Base-by-base conservation (phyloP, 2,888 invertebrate species). In the Tetrapedia diversipes region DNA sequence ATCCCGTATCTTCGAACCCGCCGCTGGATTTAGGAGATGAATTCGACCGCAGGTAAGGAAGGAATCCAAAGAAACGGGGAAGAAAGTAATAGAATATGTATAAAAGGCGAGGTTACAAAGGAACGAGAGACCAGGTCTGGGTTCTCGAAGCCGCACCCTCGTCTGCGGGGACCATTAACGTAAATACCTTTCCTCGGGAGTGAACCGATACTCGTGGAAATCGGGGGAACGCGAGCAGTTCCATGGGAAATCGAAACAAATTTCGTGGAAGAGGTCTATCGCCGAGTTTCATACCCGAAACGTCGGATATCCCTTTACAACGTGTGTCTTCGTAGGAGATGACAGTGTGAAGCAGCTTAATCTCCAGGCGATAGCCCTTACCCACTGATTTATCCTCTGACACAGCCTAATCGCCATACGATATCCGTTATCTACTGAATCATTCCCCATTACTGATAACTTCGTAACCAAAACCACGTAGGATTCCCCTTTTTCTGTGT, bases 101-200 rank as follows among this genome's bases (percentile, higher is more conserved):
- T 29, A 67, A 39, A 39, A 37, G 22, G 63, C 37, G 27, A 29
- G 47, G 59, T 37, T 37, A 60, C 27, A 67, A 67, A 37, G 47
- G n/a, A 16, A n/a, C 16, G 1, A 14, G 24, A 66, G 45, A 49
- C 22, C 37, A 14, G 22, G 27, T 53, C 4, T 14, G 27, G 14
- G 16, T 4, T 19, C 14, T 29, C 16, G n/a, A 29, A 32, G 41
- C 24, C 16, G 10, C 10, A 22, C 32, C 29, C 19, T 16, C 8
- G 45, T n/a, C 45, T 61, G 22, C 24, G 6, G 29, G 24, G n/a
- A n/a, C 43, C 64, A 61, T 68, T 68, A 68, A 64, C 29, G 64
- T 68, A 63, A 63, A 49, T 63, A 51, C 29, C 19, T 22, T 16
- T 7, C 22, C 24, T 41, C 39, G 29, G n/a, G n/a, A 24, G 24